A percentile compares a stretch with the other conserved stretches of the same genome.
Conservation (phyloP, 2,113 vertebrate genomes). For the Mesembrinibis cayennensis region DNA sequence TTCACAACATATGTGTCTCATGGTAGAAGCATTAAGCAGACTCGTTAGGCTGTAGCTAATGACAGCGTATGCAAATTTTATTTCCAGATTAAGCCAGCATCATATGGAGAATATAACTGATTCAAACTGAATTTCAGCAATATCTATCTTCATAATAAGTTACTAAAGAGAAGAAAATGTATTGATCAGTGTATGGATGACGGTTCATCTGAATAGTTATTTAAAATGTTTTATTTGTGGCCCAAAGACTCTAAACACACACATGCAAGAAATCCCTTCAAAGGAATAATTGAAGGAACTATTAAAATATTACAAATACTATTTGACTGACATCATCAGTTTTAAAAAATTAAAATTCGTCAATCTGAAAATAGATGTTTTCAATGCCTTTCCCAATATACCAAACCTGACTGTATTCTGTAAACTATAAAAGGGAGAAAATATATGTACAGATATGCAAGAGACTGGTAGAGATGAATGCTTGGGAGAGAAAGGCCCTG, state of each 20-base stretch:
- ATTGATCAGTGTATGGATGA: not conserved
- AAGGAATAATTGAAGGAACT: not conserved
- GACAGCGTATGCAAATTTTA: not conserved
- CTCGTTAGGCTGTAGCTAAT: not conserved
- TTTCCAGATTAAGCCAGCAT: not conserved
- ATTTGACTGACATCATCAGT: not conserved
- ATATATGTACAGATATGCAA: not conserved
- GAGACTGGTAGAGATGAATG: not conserved
- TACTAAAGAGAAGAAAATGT: not conserved
- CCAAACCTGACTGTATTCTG: not conserved
- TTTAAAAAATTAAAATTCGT: not conserved
- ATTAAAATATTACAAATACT: not conserved
- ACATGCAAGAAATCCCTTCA: not conserved
- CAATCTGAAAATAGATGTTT: not conserved
- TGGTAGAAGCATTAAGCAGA: not conserved
- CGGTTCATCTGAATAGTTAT: not conserved
- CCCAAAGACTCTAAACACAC: not conserved
- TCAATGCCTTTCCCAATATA: not conserved
- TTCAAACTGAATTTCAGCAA: not conserved
- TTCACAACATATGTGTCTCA: not conserved
- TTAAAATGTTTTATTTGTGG: not conserved
- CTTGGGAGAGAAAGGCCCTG: not conserved
- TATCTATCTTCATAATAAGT: not conserved
- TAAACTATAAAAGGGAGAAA: not conserved
- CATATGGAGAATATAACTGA: not conserved